These are phyloP conservation scores for Drosophila persimilis DNA, from an alignment of 1,140 invertebrate species.

Conservation along the genomic window DNA sequence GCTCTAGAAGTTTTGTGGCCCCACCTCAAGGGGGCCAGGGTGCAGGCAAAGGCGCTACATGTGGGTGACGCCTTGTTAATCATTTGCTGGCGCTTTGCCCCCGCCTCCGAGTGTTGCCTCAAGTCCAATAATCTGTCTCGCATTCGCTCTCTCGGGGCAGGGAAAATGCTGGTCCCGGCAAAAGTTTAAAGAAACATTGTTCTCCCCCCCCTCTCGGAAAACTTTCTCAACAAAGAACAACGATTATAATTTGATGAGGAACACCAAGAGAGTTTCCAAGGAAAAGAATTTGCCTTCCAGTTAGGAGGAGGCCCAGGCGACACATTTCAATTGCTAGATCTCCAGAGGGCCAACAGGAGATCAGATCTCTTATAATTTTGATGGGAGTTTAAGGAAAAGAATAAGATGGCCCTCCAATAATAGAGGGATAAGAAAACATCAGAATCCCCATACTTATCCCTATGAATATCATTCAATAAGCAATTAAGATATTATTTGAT, in stretches of 20 bases:
- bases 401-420: too few relatives aligned
- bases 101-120: neutral
- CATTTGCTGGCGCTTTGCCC: conserved; percentile 53
- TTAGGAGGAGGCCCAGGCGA: conserved; percentile 56
- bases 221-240: conserved; percentile 45
- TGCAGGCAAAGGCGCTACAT: conserved; percentile 9
- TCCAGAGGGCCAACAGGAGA: conserved; percentile 7
- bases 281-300: conserved; percentile 35
- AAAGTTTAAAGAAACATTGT: conserved; percentile 47
- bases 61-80: conserved; percentile 65
- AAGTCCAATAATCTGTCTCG: conserved; percentile 66
- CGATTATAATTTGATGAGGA: conserved; percentile 52
- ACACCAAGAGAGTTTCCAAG: conserved; percentile 4
- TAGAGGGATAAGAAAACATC: too few relatives aligned
- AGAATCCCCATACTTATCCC: too few relatives aligned
- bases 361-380: too few relatives aligned
- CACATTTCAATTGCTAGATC: conserved; percentile 71
- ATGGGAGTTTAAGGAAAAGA: too few relatives aligned
- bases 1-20: conserved; percentile 48
- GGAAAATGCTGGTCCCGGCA: neutral
- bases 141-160: conserved; percentile 24
- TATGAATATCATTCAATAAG: too few relatives aligned
- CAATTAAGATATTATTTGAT: neutral
- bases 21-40: neutral
- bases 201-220: conserved; percentile 18